A percentile compares a stretch with the other conserved stretches of the same genome.
These are phyloP conservation scores for Amblyornis subalaris DNA, from an alignment of 2,113 vertebrate species.

Conservation along the genomic window DNA sequence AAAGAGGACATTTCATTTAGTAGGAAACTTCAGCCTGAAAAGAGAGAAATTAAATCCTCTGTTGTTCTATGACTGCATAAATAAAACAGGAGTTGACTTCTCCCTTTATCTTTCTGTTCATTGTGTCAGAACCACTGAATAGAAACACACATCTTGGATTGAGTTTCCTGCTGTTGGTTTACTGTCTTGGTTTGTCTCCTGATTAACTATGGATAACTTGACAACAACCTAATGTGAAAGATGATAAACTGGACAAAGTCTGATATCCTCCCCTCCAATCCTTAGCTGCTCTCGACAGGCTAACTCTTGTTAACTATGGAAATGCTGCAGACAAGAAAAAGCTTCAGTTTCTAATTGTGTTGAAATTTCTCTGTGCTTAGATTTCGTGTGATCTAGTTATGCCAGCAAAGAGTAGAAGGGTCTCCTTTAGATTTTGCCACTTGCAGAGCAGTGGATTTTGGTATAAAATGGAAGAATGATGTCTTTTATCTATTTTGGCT, in stretches of 20 bases:
- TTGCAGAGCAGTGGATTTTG: not conserved
- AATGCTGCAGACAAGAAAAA: not conserved
- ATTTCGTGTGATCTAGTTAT: not conserved
- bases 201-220: slow-evolving; percentile 45
- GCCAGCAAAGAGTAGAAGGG: not conserved
- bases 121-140: slow-evolving; percentile 46
- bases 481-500: not conserved
- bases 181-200: slow-evolving; percentile 52
- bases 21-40: slow-evolving; percentile 53
- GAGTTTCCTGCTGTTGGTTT: slow-evolving; percentile 60
- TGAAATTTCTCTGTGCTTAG: not conserved
- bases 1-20: slow-evolving; percentile 35
- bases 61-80: slow-evolving; percentile 48
- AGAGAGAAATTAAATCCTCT: slow-evolving; percentile 62
- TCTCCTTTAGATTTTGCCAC: not conserved
- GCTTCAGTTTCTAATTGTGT: not conserved
- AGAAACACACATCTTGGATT: slow-evolving; percentile 33
- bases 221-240: slow-evolving; percentile 42
- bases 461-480: not conserved
- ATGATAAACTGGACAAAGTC: slow-evolving; percentile 30
- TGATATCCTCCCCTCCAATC: not conserved
- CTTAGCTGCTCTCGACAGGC: not conserved
- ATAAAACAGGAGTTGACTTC: slow-evolving; percentile 63
- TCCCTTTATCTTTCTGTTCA: slow-evolving; percentile 28
- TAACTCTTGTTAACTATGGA: not conserved